phyloP scores from a whole-genome alignment of 2,797 vertebrate species.

The Pagetopsis macropterus region DNA sequence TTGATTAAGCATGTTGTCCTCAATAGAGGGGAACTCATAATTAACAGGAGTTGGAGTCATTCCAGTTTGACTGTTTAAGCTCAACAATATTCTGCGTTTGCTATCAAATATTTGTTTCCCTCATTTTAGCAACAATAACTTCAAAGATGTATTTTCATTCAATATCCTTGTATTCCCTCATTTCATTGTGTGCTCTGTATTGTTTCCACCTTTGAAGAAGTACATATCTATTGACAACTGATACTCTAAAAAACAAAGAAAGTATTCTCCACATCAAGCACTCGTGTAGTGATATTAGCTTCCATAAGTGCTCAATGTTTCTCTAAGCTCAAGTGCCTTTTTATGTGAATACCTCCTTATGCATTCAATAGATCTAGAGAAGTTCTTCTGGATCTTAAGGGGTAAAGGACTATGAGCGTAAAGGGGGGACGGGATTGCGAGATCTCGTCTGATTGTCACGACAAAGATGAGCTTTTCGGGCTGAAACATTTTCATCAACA shows the following conservation, averaged over 20 bases:
- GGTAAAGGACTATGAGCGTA: constrained; percentile 29
- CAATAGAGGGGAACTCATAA: constrained; percentile 62
- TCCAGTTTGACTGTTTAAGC: constrained; percentile 11
- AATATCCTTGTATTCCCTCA: neutral
- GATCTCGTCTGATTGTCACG: constrained; percentile 69
- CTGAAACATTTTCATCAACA: constrained; percentile 40
- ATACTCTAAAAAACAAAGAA: constrained; percentile 29
- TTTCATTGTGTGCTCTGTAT: neutral
- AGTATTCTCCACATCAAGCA: constrained; percentile 14
- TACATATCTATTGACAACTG: constrained; percentile 5
- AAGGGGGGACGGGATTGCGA: constrained; percentile 20
- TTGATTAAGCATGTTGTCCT: constrained; percentile 74
- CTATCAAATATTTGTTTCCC: constrained; percentile 25
- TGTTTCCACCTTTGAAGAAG: constrained; percentile 44
- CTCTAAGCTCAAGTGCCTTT: constrained; percentile 50
- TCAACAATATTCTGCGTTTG: constrained; percentile 19
- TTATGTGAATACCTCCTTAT: constrained; percentile 58
- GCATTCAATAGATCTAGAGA: constrained; percentile 55
- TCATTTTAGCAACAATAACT: constrained; percentile 2
- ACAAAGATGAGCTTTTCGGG: constrained; percentile 50
- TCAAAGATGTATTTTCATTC: neutral
- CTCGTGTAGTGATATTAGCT: constrained; percentile 34
- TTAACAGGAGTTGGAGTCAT: constrained; percentile 34
- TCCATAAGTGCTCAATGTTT: constrained; percentile 33
- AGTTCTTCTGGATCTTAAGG: constrained; percentile 25